Evolutionary conservation across 2,888 invertebrate genomes (phyloP), one percentile per base, ranked within the genome.

Genomic region (Oxycera nigricornis): DNA sequence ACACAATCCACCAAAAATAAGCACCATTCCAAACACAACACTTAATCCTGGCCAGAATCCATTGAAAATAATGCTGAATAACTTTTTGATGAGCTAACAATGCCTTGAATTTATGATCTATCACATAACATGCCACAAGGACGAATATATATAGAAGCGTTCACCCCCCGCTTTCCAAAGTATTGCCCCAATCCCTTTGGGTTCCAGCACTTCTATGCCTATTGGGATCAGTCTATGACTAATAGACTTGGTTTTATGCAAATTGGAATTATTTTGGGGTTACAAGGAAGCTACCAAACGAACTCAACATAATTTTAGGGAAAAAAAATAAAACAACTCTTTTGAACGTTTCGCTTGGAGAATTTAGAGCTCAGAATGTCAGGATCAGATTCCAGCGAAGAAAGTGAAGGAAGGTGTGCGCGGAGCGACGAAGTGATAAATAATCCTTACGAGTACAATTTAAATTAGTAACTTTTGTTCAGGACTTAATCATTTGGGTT

Each of bases 191-290:
- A 35, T n/a, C n/a, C n/a, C n/a, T n/a, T n/a, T n/a, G n/a, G n/a
- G n/a, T 11, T 35, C 35, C 50, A 17, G 11, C 4, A 50, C 50
- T n/a, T 50, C 17, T 3, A 50, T 11, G 3, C 52, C 22, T 9
- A 24, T 11, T 24, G 3, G 46, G 4, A 3, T 46, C 17, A 46
- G 11, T 11, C 17, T 55, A 55, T 55, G 52, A 55, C 52, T 55
- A 55, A 55, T 24, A 55, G 52, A 59, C 59, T 59, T 30, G 59
- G 22, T 59, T 59, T 59, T 59, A 59, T 59, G 59, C 30, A 59
- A 59, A 59, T 59, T 59, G 30, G 59, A 59, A 59, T 28, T 17
- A 59, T 17, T 28, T 30, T 59, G 2, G 30, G 59, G 59, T 59
- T 30, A 59, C 30, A n/a, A 59, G 59, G 17, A 55, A 55, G 9